Conservation (phyloP, 2,797 vertebrate species). For the Cephalopachus bancanus region DNA sequence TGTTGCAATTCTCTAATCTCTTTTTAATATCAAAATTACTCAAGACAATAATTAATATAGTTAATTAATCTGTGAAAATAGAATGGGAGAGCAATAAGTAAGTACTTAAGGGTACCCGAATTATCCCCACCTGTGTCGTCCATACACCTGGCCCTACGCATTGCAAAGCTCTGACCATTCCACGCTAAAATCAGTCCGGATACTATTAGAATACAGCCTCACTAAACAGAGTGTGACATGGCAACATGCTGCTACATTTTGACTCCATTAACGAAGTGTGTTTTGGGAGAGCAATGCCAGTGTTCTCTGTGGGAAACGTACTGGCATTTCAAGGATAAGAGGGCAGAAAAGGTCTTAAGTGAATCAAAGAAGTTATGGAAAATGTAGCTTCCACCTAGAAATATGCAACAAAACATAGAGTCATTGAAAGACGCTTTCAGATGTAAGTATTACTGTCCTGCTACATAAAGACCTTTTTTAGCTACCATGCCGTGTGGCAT, state of each 20-base stretch:
- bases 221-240: background rate
- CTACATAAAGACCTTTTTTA: constrained; percentile 74
- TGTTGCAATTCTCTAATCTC: background rate
- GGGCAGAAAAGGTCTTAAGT: constrained; percentile 44
- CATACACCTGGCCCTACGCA: background rate
- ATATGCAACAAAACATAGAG: constrained; percentile 27
- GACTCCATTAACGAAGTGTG: constrained; percentile 11
- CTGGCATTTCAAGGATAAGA: constrained; percentile 35
- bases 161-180: background rate
- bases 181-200: background rate
- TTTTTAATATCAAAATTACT: background rate
- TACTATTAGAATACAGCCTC: fast-evolving
- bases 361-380: constrained; percentile 27
- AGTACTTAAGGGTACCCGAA: background rate
- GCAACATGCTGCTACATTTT: background rate
- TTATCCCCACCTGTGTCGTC: background rate
- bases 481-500: constrained; percentile 65
- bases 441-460: constrained; percentile 69
- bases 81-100: background rate
- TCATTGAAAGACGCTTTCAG: constrained; percentile 78
- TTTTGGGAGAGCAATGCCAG: constrained; percentile 34
- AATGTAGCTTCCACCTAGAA: constrained; percentile 68
- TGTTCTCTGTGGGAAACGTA: background rate
- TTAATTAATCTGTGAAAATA: background rate
- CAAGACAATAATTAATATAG: background rate